These are phyloP conservation scores for Apodemia zela DNA, from an alignment of 2,888 invertebrate genomes.

Conservation along the genomic window DNA sequence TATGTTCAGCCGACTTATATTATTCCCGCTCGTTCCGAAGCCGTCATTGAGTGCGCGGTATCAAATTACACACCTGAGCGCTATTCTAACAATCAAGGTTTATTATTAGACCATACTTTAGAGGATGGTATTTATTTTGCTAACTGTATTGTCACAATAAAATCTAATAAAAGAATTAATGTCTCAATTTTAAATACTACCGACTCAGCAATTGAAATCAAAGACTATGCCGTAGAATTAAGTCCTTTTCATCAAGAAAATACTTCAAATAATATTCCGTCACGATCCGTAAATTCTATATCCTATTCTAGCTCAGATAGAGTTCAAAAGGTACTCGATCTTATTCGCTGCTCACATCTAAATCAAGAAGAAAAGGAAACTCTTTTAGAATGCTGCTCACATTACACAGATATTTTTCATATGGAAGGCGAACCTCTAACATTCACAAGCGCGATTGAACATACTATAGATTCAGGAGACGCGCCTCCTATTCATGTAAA, in stretches of 20 bases:
- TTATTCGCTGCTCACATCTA: no score
- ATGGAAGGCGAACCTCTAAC: no score
- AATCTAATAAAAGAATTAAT: slow-evolving; percentile 18
- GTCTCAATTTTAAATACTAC: slow-evolving; percentile 20
- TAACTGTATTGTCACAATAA: slow-evolving; percentile 20
- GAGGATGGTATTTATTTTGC: slow-evolving; percentile 1
- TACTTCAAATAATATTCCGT: no score
- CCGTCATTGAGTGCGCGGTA: not conserved
- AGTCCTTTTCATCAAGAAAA: not conserved
- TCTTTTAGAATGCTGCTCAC: no score
- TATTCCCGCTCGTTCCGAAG: slow-evolving; percentile 17
- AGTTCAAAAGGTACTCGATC: no score
- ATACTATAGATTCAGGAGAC: no score
- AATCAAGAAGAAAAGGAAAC: no score
- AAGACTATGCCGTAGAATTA: not conserved
- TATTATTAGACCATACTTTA: slow-evolving; percentile 12
- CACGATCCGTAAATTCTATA: no score
- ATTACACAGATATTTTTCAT: no score
- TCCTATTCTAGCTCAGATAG: no score
- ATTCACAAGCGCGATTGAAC: no score
- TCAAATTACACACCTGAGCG: not conserved
- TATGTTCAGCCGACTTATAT: slow-evolving; percentile 17
- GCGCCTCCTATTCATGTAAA: slow-evolving; percentile 13
- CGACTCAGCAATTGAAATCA: not conserved
- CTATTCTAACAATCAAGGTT: slow-evolving; percentile 15